Base-by-base conservation (phyloP, 2,113 vertebrate species). In the Saccopteryx bilineata region DNA sequence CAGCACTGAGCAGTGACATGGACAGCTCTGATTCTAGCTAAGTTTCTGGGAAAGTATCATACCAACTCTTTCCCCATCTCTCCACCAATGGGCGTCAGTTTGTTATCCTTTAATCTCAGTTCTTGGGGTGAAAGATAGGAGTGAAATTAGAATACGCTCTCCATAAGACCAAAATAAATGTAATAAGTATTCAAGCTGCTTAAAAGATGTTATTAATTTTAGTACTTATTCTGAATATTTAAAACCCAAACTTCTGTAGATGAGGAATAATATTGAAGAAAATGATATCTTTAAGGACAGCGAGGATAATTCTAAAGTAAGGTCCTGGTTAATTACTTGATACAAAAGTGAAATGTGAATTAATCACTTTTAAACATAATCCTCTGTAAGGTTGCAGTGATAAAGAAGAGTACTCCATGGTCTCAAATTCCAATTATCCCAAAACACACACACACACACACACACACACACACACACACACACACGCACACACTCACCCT, bases 181-280 rank as follows among this genome's bases (percentile, higher is more conserved):
- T 7, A 89, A 81, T 15, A 89, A 76, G 31, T 75, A 78, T 48
- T 68, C 52, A 61, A 50, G 31, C 66, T 85, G 9, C 19, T 79
- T 90, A 46, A 90, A 76, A 90, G 61, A 12, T 48, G 1, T n/a
- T 87, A 58, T 24, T 85, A 56, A 93, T 74, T 96, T 92, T 65
- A 26, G 14, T 65, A 78, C 33, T 74, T 65, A 88, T 90, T 74
- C 31, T 10, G 21, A 39, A 7, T 26, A 50, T 66, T 75, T 90
- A 46, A 92, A 79, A 81, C 15, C 14, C 50, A 5, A 8, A 79
- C 79, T 79, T 82, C 26, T 26, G 3, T 56, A 78, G 60, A 61
- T 9, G 23, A 83, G 14, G 54, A 2, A 48, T 56, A 72, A 74
- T n/a, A 89, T 1, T 60, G 24, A 33, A 78, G 31, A 84, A 4